A percentile compares a stretch with the other conserved stretches of the same genome.
Evolutionary conservation across 2,888 invertebrate genomes (phyloP).

Genomic region (Cephus pulcher): DNA sequence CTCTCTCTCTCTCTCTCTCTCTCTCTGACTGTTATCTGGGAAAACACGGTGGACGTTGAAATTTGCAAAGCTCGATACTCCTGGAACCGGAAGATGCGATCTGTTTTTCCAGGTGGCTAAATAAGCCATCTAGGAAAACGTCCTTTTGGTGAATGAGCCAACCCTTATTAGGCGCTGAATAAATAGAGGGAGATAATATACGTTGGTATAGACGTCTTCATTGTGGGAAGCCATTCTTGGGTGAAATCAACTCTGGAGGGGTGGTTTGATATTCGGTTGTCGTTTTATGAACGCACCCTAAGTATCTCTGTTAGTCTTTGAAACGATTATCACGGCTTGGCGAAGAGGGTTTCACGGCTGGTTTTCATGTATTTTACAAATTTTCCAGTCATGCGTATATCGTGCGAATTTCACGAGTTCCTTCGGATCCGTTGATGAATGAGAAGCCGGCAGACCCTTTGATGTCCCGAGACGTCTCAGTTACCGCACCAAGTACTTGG

Average conservation of each 20-base stretch:
- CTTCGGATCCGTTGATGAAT: no score
- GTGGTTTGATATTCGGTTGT: neutral
- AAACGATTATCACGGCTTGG: no score
- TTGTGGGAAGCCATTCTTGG: neutral
- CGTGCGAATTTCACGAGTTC: no score
- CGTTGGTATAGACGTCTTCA: neutral
- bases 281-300: no score
- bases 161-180: conserved; percentile 1
- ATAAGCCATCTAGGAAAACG: conserved; percentile 21
- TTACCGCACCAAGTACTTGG: neutral
- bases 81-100: conserved; percentile 17
- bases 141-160: neutral
- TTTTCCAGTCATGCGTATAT: no score
- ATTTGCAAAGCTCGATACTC: neutral
- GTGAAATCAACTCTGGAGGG: neutral
- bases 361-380: no score
- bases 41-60: neutral
- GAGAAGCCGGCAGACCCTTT: neutral
- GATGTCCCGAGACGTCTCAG: neutral
- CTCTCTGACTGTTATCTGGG: neutral
- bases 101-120: conserved; percentile 35
- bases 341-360: no score
- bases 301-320: no score
- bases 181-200: neutral
- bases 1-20: neutral